Conservation (phyloP, 2,797 vertebrate genomes). For the Anisognathus igniventris region DNA sequence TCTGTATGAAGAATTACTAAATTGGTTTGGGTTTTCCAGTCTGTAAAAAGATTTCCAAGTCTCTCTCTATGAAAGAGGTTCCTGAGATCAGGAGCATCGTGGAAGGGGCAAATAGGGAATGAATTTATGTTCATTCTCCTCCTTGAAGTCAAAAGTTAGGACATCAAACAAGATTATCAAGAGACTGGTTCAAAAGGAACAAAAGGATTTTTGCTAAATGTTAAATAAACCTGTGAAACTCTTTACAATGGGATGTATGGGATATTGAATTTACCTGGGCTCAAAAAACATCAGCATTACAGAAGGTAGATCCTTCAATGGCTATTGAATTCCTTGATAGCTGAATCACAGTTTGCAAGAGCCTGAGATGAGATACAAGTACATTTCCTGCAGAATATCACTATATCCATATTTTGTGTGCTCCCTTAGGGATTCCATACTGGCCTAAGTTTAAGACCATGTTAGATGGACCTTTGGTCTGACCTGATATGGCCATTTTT, state of each 20-base stretch:
- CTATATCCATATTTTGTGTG: neutral
- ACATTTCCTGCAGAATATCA: neutral
- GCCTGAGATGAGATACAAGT: neutral
- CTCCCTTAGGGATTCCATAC: neutral
- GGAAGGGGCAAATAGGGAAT: neutral
- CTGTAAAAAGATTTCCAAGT: neutral
- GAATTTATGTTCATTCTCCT: neutral
- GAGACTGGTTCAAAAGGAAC: neutral
- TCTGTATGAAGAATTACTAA: neutral
- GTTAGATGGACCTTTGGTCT: neutral
- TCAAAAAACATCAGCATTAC: neutral
- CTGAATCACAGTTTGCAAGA: neutral
- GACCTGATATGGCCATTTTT: neutral
- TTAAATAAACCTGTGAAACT: neutral
- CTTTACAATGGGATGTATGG: neutral
- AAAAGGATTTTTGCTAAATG: neutral
- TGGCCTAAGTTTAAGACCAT: neutral
- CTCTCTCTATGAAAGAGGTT: neutral
- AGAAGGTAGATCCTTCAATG: neutral
- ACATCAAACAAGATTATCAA: neutral
- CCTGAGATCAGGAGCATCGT: neutral
- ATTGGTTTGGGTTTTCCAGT: neutral
- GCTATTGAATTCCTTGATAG: neutral
- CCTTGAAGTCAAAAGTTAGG: neutral
- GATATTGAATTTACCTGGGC: neutral